Evolutionary conservation across 2,797 vertebrate genomes (phyloP), one percentile per base, ranked within the genome.

Genomic region (Picus viridis): DNA sequence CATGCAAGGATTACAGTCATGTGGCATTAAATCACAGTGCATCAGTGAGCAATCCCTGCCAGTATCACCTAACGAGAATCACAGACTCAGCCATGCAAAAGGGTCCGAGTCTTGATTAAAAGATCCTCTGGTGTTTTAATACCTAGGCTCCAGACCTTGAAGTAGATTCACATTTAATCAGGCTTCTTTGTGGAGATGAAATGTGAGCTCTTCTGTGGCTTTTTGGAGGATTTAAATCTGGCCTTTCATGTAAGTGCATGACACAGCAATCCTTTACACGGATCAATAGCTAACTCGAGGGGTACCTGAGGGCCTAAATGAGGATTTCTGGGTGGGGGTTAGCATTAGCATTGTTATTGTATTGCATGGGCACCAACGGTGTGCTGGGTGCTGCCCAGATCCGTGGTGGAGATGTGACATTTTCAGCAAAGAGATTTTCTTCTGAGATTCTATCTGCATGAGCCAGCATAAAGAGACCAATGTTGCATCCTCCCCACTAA

Each of bases 111-210:
- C 89, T 86, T 95, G 80, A 88, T 86, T 90, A 86, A 93, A 93
- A 88, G 71, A 82, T 88, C 62, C 45, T 93, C 83, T 47, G 43
- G 51, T 88, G 64, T 92, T 95, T 92, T 91, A 84, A 84, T 79
- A 84, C 53, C 49, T 80, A 88, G 75, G 56, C 58, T 76, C 91
- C 74, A 93, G 77, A 88, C 36, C 29, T 56, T 89, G 68, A 94
- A 84, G 77, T 94, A 92, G 94, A 95, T 71, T 96, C 77, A 63
- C 87, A 77, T 96, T 95, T 93, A 95, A 95, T 93, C 85, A 77
- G 80, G 43, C 71, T 93, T 84, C 85, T 93, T 91, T 95, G 89
- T 84, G 56, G 47, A 93, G 82, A 71, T 83, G 69, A 86, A 92
- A 94, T 63, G 34, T 79, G 80, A 92, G 71, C 75, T 82, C 62